Conservation (phyloP, 2,113 vertebrate genomes). For the Artemisiospiza belli region DNA sequence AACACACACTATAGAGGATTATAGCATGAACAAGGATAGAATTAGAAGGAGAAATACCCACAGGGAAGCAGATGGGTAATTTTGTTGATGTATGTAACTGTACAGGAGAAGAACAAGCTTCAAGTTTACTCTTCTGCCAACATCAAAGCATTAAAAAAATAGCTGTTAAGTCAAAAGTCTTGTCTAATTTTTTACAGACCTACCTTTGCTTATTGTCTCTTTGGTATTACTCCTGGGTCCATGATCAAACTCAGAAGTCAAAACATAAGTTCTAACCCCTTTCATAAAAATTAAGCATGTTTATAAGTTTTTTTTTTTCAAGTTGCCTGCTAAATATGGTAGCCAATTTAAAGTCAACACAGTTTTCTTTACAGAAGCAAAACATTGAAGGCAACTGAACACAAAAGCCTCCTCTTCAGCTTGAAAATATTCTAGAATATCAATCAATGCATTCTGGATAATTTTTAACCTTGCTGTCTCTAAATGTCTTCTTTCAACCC, state of each 20-base stretch:
- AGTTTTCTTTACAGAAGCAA: background rate
- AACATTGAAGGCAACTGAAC: background rate
- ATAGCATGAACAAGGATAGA: background rate
- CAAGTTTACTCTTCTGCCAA: background rate
- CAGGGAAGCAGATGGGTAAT: background rate
- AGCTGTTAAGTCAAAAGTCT: background rate
- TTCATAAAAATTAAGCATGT: background rate
- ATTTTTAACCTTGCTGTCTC: constrained; percentile 24
- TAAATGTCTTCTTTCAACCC: background rate
- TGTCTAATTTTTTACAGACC: background rate
- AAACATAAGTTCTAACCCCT: background rate
- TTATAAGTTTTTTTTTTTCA: background rate
- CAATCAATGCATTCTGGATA: background rate
- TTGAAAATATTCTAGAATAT: background rate
- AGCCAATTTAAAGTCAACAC: background rate
- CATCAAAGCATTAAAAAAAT: background rate
- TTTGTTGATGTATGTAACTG: background rate
- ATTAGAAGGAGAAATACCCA: background rate
- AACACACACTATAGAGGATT: background rate
- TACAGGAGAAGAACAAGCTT: background rate
- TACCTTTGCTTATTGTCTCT: background rate
- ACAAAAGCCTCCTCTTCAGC: background rate
- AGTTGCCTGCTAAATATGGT: background rate
- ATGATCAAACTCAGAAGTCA: background rate
- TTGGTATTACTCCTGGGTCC: background rate